Conservation (phyloP, 2,888 invertebrate species). For the Melinopterus prodromus region DNA sequence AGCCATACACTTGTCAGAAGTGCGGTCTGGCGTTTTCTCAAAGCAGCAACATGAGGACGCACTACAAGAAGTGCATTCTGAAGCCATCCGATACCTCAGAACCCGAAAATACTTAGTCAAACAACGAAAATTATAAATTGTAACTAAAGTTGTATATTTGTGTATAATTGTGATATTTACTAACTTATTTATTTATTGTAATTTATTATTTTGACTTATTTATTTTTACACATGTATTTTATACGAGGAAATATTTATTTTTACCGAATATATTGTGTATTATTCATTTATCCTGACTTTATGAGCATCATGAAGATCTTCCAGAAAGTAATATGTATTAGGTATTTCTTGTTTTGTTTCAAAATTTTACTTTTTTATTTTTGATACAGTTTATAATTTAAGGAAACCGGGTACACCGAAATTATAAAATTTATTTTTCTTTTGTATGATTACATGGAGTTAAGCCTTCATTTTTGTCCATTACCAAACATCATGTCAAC, state of each 20-base stretch:
- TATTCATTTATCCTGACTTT: neutral
- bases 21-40: constrained; percentile 84
- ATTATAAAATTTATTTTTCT: no score
- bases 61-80: constrained; percentile 76
- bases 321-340: no score
- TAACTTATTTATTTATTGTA: neutral
- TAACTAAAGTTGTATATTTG: neutral
- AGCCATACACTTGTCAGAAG: constrained; percentile 78
- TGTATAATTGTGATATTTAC: constrained; percentile 20
- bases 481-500: no score
- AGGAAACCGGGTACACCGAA: no score
- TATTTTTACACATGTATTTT: constrained; percentile 12
- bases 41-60: constrained; percentile 88
- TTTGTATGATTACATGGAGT: no score
- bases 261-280: neutral
- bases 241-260: constrained; percentile 5
- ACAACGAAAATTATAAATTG: neutral
- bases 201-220: constrained; percentile 11
- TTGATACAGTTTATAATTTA: no score
- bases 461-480: no score
- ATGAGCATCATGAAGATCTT: no score
- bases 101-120: constrained; percentile 28
- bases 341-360: no score
- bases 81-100: constrained; percentile 41
- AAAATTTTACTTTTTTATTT: no score